Base-by-base conservation (phyloP, 2,888 invertebrate species). In the Calameuta idolon region DNA sequence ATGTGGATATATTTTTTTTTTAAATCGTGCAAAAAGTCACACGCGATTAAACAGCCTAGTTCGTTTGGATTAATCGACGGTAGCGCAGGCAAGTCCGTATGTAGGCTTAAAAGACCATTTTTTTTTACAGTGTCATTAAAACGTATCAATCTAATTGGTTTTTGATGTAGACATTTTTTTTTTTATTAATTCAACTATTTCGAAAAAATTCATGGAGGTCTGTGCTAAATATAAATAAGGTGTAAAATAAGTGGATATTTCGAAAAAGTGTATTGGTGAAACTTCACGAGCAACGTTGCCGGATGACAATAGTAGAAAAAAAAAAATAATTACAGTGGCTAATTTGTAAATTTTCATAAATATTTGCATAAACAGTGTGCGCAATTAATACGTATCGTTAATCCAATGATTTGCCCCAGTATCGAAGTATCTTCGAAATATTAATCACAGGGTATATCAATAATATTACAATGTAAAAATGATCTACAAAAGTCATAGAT, bases 121-220 rank as follows among this genome's bases (percentile, higher is more conserved):
- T 55, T 40, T 5, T 40, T 15, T 5, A 40, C 55, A 23, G 5
- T 2, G 0, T 23, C 1, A 9, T 23, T 23, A 55, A 55, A 9
- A 2, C 23, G 4, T 40, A 40, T 5, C 23, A 40, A 40, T 40
- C 23, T 1, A 23, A 40, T 15, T 23, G 15, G 4, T 37, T 40
- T 12, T 40, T 23, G 23, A 1, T 5, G 23, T 12, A 0, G 3
- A 3, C 12, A 3, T 3, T 12, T 35, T 35, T 23, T 23, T 23
- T 9, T 55, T 55, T 55, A 40, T 40, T 23, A 23, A 55, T 55
- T 9, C 23, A 55, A 23, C 0, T 23, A 23, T 55, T 23, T 2
- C 0, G 2, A 1, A 0, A 9, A 55, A 2, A 55, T 9, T 23
- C 9, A 55, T 9, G 1, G 5, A 23, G 55, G 9, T 55, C 23